Percentiles rank a stretch among this genome's conserved stretches.
Conservation (phyloP, 2,888 invertebrate species). For the Sympetrum striolatum region DNA sequence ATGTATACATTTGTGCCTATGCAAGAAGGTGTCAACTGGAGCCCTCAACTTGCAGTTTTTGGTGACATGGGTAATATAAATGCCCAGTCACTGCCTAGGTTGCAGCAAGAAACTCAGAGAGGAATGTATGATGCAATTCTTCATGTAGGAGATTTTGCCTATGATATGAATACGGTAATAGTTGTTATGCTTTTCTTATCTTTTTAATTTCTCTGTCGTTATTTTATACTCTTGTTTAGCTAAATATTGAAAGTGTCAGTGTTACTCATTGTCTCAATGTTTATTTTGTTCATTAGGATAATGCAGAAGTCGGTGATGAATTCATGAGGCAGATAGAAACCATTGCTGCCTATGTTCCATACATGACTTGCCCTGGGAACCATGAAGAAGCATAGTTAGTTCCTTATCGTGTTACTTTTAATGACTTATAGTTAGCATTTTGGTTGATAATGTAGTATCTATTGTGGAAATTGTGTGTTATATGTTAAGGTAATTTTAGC, state of each 20-base stretch:
- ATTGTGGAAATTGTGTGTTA: not conserved
- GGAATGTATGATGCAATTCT: conserved; percentile 84
- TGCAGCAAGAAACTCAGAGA: conserved; percentile 83
- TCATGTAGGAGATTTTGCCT: conserved; percentile 95
- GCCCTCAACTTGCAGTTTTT: conserved; percentile 82
- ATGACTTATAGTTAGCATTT: not conserved
- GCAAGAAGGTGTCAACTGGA: conserved; percentile 71
- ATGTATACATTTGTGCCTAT: conserved; percentile 80
- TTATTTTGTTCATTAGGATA: conserved; percentile 59
- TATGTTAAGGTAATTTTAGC: not conserved
- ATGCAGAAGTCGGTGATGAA: conserved; percentile 85
- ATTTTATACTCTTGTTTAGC: not conserved
- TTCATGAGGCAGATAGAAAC: conserved; percentile 93
- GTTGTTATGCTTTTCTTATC: not conserved
- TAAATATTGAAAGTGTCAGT: not conserved
- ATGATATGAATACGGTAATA: conserved; percentile 81
- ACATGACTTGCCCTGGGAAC: conserved; percentile 93
- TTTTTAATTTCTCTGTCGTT: not conserved
- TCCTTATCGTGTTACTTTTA: not conserved
- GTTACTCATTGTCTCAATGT: not conserved
- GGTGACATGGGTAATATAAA: conserved; percentile 96
- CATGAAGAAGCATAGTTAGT: conserved; percentile 85
- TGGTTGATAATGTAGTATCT: not conserved
- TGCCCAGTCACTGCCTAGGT: conserved; percentile 81
- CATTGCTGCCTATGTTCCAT: conserved; percentile 87